Percentiles rank a stretch among this genome's conserved stretches.
These are phyloP conservation scores for Mellivora capensis DNA, from an alignment of 2,113 vertebrate species.

Conservation along the genomic window DNA sequence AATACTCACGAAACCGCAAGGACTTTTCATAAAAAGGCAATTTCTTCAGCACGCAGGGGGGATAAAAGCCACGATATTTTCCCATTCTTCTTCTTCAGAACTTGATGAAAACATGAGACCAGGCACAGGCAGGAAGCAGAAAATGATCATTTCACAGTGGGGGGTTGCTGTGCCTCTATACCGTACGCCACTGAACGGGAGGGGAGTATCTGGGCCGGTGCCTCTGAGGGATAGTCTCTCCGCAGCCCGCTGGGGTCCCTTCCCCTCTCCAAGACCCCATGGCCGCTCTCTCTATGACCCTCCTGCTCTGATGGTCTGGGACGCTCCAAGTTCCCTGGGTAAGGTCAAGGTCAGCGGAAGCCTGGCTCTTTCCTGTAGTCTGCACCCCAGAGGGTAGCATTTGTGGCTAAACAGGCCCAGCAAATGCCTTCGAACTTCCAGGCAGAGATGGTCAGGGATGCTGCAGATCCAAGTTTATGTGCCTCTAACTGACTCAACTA, in stretches of 20 bases:
- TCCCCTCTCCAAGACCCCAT: neutral
- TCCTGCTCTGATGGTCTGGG: neutral
- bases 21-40: slow-evolving; percentile 67
- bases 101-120: slow-evolving; percentile 60
- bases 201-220: neutral
- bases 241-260: neutral
- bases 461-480: neutral
- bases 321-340: neutral
- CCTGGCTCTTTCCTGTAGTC: rapidly evolving
- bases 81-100: slow-evolving; percentile 45
- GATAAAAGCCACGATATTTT: neutral
- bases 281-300: rapidly evolving
- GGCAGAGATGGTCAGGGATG: neutral
- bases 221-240: slow-evolving; percentile 50
- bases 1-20: neutral
- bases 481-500: neutral
- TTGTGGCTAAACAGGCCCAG: too few relatives aligned
- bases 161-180: neutral
- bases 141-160: slow-evolving; percentile 35
- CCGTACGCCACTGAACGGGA: rapidly evolving
- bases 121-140: slow-evolving; percentile 36
- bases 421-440: neutral
- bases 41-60: slow-evolving; percentile 53
- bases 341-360: neutral
- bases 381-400: neutral